Conservation (phyloP, 2,888 invertebrate genomes). For the Euzetes globulus region DNA sequence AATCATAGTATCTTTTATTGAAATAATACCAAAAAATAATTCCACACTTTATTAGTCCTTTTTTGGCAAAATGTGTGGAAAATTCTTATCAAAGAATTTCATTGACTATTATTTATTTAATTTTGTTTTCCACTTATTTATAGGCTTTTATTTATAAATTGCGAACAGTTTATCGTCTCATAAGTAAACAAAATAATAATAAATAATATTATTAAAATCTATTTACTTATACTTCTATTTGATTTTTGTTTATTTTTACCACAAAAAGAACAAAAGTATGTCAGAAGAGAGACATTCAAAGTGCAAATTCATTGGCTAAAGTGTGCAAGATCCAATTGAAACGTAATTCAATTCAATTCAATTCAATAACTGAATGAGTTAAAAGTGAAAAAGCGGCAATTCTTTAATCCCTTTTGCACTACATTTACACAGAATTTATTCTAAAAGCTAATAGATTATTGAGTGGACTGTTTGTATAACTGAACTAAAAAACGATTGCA, state of each 20-base stretch:
- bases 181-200: not conserved
- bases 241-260: not conserved
- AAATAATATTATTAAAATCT: not conserved
- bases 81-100: no score
- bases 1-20: no score
- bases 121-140: not conserved
- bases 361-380: no score
- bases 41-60: not conserved
- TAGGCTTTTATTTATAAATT: not conserved
- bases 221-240: not conserved
- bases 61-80: not conserved
- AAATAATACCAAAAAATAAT: no score
- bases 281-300: not conserved
- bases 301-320: not conserved
- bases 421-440: not conserved
- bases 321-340: not conserved
- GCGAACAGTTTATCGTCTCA: not conserved
- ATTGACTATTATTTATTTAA: not conserved
- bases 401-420: not conserved
- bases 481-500: not conserved
- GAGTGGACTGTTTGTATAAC: not conserved
- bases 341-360: no score
- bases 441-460: not conserved
- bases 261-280: constrained; percentile 1
- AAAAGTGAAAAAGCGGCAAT: no score